A percentile compares a stretch with the other conserved stretches of the same genome.
phyloP scores from a whole-genome alignment of 1,140 invertebrate genomes.

The Lerema accius region DNA sequence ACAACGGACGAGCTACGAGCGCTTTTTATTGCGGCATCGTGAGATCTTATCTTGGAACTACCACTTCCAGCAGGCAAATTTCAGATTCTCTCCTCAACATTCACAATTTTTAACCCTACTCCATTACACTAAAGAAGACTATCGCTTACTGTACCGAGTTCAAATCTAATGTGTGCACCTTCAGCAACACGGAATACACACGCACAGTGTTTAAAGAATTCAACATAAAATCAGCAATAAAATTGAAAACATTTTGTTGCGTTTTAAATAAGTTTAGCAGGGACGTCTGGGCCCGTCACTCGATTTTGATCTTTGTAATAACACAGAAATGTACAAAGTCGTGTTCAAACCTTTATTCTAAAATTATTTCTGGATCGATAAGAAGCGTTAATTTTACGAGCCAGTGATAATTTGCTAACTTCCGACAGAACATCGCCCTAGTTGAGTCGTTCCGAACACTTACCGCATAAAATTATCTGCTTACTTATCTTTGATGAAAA shows the following conservation, averaged over 20 bases:
- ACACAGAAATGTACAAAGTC: constrained; percentile 62
- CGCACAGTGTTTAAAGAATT: constrained; percentile 78
- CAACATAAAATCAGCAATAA: constrained; percentile 82
- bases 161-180: constrained; percentile 58
- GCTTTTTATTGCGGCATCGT: constrained; percentile 82
- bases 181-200: constrained; percentile 58
- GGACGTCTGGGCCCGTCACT: constrained; percentile 43
- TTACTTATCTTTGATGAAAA: constrained; percentile 33
- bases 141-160: constrained; percentile 38
- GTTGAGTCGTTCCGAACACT: constrained; percentile 75
- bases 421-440: constrained; percentile 80
- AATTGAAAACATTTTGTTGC: constrained; percentile 82
- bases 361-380: constrained; percentile 81
- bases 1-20: constrained; percentile 80
- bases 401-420: constrained; percentile 82
- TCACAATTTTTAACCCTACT: constrained; percentile 56
- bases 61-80: constrained; percentile 82
- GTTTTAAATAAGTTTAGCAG: constrained; percentile 79
- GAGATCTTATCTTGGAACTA: constrained; percentile 81
- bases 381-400: constrained; percentile 82
- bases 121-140: constrained; percentile 47
- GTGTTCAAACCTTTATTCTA: constrained; percentile 48
- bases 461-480: constrained; percentile 65
- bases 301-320: constrained; percentile 69
- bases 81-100: constrained; percentile 58